phyloP scores from a whole-genome alignment of 2,797 vertebrate genomes.

The Oreochromis mossambicus region DNA sequence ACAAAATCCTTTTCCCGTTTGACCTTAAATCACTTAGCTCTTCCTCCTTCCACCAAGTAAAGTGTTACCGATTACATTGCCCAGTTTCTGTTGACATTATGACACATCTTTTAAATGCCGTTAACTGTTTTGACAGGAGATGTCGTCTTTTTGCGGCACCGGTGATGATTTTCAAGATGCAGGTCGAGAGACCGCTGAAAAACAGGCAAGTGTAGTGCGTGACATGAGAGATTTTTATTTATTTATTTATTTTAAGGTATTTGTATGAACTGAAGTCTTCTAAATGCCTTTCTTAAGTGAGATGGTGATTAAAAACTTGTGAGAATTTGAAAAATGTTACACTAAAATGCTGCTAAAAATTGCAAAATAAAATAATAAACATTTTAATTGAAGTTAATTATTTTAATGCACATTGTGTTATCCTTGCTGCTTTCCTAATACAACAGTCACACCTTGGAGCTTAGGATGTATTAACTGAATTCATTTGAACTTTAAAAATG shows the following conservation, averaged over 20 bases:
- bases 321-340: background rate
- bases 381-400: background rate
- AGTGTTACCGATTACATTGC: background rate
- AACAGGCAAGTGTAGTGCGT: conserved; percentile 39
- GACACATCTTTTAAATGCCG: background rate
- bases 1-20: background rate
- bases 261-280: background rate
- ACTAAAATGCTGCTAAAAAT: background rate
- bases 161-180: conserved; percentile 32
- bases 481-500: background rate
- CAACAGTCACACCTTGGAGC: background rate
- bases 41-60: background rate
- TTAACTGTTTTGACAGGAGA: conserved; percentile 25
- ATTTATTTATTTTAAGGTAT: background rate
- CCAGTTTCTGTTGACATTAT: background rate
- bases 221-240: background rate
- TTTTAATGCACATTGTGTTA: background rate
- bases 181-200: conserved; percentile 21
- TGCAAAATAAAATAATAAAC: background rate
- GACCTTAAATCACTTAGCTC: background rate
- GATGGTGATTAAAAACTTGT: background rate
- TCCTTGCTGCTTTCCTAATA: background rate
- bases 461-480: background rate
- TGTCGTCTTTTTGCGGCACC: conserved; percentile 65
- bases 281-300: background rate